These are phyloP conservation scores for Sphenopsis melanotis DNA, from an alignment of 2,797 vertebrate species.

Conservation along the genomic window DNA sequence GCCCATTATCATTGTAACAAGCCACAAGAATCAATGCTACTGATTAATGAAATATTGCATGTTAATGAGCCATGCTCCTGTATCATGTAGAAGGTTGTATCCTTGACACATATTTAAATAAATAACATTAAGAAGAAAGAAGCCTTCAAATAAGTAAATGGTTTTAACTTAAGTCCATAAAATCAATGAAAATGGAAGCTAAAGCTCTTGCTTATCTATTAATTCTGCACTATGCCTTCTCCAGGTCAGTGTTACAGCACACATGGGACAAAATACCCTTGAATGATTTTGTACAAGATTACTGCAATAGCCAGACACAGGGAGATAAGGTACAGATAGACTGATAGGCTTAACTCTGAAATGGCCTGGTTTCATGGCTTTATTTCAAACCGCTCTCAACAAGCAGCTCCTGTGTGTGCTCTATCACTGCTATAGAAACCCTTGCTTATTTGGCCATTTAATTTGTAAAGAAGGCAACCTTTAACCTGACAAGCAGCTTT, in stretches of 20 bases:
- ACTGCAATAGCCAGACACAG: not conserved
- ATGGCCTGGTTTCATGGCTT: not conserved
- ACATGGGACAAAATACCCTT: slow-evolving; percentile 53
- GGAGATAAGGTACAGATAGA: slow-evolving; percentile 26
- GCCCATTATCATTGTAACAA: not conserved
- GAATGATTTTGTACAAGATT: slow-evolving; percentile 53
- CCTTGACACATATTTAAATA: slow-evolving; percentile 37
- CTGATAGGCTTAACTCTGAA: slow-evolving; percentile 33
- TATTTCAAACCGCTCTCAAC: not conserved
- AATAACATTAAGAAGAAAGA: slow-evolving; percentile 26
- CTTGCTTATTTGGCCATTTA: not conserved
- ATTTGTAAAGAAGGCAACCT: not conserved
- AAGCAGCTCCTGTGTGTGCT: not conserved
- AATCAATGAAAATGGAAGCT: slow-evolving; percentile 51
- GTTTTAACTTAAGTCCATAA: slow-evolving; percentile 47
- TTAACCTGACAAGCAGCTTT: not conserved
- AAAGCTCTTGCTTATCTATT: slow-evolving; percentile 46
- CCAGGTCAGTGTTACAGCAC: slow-evolving; percentile 49
- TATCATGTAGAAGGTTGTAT: not conserved
- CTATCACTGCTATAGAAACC: not conserved
- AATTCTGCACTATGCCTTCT: slow-evolving; percentile 5
- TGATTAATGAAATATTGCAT: slow-evolving; percentile 8
- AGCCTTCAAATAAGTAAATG: slow-evolving; percentile 18
- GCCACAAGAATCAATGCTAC: not conserved
- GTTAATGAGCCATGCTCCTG: not conserved